A percentile compares a stretch with the other conserved stretches of the same genome.
phyloP scores from a whole-genome alignment of 2,888 invertebrate species.

The Taenaris catops region DNA sequence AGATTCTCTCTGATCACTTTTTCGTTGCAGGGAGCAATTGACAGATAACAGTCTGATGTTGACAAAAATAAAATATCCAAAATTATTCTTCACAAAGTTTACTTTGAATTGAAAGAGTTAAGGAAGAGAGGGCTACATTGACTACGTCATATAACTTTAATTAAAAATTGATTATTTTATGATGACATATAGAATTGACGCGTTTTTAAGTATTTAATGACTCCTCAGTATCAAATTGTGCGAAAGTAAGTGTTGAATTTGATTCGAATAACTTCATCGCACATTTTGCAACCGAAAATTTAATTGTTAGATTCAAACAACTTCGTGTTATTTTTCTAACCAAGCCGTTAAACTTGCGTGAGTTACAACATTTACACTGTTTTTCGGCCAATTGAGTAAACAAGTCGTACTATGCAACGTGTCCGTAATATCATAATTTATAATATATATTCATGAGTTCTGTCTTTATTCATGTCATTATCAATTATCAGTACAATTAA shows the following conservation, averaged over 20 bases:
- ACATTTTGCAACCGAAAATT: constrained; percentile 15
- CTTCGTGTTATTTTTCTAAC: constrained; percentile 15
- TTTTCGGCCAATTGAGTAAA: constrained; percentile 22
- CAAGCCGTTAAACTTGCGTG: constrained; percentile 15
- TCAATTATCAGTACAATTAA: no score
- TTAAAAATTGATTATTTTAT: no score
- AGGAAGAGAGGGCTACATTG: no score
- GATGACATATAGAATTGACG: no score
- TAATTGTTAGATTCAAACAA: constrained; percentile 14
- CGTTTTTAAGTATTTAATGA: constrained; percentile 2
- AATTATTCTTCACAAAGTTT: no score
- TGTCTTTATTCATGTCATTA: no score
- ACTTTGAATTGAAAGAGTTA: no score
- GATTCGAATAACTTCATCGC: constrained; percentile 16
- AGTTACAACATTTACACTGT: constrained; percentile 15
- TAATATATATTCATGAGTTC: neutral
- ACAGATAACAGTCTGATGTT: no score
- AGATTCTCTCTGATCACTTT: no score
- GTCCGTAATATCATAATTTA: neutral
- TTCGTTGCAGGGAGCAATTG: no score
- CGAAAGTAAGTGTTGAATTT: constrained; percentile 17
- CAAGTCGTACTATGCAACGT: neutral
- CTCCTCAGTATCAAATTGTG: constrained; percentile 11
- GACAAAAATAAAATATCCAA: no score
- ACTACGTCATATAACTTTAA: no score